These are phyloP conservation scores for Agonopterix alstromeriana DNA, from an alignment of 2,888 invertebrate genomes.

Conservation along the genomic window DNA sequence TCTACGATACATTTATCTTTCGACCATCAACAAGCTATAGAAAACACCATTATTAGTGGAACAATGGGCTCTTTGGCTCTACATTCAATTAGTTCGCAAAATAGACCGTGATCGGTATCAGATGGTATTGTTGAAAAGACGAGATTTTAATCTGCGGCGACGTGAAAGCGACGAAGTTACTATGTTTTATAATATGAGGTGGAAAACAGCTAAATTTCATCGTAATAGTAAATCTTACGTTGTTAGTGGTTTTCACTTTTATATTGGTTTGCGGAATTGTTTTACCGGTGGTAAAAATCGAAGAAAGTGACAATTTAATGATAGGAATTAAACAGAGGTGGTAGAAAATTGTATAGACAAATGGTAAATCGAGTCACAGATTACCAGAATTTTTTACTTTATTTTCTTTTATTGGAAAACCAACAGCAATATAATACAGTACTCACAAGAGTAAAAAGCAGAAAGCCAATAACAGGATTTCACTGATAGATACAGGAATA, in stretches of 20 bases:
- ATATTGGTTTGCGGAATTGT: not conserved
- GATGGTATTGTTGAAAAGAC: constrained; percentile 13
- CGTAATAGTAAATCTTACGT: not conserved
- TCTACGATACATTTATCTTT: not conserved
- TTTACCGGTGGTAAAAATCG: no score
- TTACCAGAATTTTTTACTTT: no score
- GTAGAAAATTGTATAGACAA: no score
- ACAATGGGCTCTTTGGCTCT: constrained; percentile 21
- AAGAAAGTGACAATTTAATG: no score
- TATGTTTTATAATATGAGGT: not conserved
- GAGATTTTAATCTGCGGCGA: constrained; percentile 8
- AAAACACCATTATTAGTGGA: constrained; percentile 2
- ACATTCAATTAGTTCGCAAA: constrained; percentile 21
- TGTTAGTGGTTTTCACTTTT: not conserved
- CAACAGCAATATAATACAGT: no score
- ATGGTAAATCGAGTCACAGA: no score
- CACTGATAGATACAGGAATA: no score
- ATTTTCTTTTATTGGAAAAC: no score
- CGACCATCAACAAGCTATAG: not conserved
- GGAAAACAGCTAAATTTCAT: not conserved
- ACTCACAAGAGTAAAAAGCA: no score
- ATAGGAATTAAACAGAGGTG: no score
- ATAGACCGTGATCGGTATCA: constrained; percentile 23
- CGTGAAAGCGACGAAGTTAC: constrained; percentile 10
- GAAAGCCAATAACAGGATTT: no score